Base-by-base conservation (phyloP, 2,888 invertebrate genomes). In the Lepeophtheirus nordmannii region DNA sequence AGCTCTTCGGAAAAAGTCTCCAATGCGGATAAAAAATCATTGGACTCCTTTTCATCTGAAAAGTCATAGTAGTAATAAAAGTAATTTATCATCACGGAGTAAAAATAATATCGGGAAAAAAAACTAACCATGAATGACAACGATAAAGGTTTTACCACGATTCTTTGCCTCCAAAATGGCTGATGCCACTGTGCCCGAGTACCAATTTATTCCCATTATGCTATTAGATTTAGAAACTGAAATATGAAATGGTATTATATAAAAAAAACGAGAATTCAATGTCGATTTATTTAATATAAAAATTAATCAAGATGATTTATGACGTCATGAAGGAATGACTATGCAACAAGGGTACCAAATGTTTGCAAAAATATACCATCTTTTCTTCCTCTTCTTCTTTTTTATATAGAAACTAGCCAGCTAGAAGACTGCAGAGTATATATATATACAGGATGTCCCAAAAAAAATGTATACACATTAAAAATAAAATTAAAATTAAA, bases 91-190 rank as follows among this genome's bases (percentile, higher is more conserved):
- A 57, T 1, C 1, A 57, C 2, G 2, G 7, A 30, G 7, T 30
- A 30, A 30, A 5, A 30, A 30, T 30, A 30, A 30, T 2, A 30
- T 30, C 7, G 30, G 7, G 30, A 5, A 30, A 30, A 30, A 22
- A 38, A 9, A 7, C 38, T 38, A 7, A 62, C 62, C 62, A 23
- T n/a, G 10, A 10, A 62, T 41, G 39, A 62, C 62, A 10, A 62
- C 62, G 17, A 62, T 23, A 39, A 62, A 62, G 40, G 41, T 10
- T 8, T n/a, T 1, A n/a, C 41, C 17, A 39, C 17, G 40, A n/a
- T n/a, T n/a, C 23, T 62, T 62, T n/a, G 62, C 62, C 3, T n/a
- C n/a, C 11, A 10, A 17, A 17, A 62, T 62, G 40, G 62, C 62
- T 12, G 39, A 17, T 17, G 10, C 23, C 20, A 62, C 41, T 10